Percentiles rank a stretch among this genome's conserved stretches.
These are phyloP conservation scores for Columbina picui DNA, from an alignment of 2,113 vertebrate species.

Conservation along the genomic window DNA sequence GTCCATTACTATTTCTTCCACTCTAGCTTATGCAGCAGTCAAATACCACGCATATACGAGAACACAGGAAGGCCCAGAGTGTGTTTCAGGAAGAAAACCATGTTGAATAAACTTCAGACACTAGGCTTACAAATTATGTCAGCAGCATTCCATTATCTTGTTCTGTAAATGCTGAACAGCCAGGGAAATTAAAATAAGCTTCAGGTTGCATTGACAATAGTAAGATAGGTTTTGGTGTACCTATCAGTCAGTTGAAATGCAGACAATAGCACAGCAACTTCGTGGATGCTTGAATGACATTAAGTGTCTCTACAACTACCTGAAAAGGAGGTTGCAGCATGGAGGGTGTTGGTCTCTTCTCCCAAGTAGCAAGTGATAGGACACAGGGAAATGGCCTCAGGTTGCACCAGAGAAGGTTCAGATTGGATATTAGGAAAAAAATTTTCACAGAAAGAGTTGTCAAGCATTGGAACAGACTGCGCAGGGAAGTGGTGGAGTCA, in stretches of 20 bases:
- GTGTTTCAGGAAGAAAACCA: neutral
- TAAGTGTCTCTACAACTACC: neutral
- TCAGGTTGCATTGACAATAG: neutral
- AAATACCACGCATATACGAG: neutral
- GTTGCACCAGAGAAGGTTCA: too few species aligned
- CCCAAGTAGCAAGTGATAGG: too few species aligned
- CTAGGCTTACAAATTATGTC: neutral
- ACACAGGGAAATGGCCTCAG: too few species aligned
- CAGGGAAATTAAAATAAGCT: slow-evolving; percentile 11
- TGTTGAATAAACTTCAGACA: neutral
- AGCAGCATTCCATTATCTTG: neutral
- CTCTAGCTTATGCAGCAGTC: neutral
- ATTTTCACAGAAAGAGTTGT: too few species aligned
- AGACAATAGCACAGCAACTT: neutral
- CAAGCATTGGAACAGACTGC: too few species aligned
- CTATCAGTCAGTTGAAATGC: slow-evolving; percentile 19
- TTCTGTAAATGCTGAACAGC: neutral
- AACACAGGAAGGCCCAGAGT: neutral
- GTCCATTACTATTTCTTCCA: neutral
- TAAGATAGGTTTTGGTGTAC: slow-evolving; percentile 27
- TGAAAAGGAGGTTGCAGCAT: too few species aligned
- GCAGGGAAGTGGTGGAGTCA: too few species aligned
- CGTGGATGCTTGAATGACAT: slow-evolving; percentile 11
- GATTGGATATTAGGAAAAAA: too few species aligned
- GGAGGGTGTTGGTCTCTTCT: too few species aligned